phyloP scores from a whole-genome alignment of 2,113 vertebrate genomes.

The Illadopsis cleaveri region DNA sequence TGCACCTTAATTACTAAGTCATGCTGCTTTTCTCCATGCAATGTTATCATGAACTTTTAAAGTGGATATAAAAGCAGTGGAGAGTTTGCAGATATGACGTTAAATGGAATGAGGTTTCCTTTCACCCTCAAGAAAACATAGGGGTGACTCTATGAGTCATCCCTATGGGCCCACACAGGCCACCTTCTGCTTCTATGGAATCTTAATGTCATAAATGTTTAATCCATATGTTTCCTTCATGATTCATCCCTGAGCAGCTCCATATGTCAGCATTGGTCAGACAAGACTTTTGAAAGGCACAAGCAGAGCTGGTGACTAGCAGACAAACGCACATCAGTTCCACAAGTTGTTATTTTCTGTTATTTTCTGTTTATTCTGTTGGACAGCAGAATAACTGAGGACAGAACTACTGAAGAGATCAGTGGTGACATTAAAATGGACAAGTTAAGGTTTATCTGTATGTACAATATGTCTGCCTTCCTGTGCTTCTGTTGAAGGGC shows the following conservation, averaged over 20 bases:
- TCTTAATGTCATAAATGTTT: conserved; percentile 18
- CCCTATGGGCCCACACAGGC: background rate
- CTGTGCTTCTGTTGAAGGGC: background rate
- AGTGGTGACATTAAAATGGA: background rate
- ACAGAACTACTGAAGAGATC: background rate
- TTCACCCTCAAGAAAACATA: background rate
- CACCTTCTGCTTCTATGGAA: conserved; percentile 23
- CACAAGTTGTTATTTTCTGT: background rate
- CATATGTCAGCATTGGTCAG: background rate
- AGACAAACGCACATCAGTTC: background rate
- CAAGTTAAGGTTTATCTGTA: background rate
- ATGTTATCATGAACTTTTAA: background rate
- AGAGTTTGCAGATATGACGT: background rate
- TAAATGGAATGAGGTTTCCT: background rate
- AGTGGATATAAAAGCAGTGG: background rate
- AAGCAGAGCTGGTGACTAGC: background rate
- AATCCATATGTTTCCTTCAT: conserved; percentile 27
- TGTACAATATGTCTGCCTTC: fast-evolving
- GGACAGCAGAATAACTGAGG: background rate
- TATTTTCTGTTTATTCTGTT: background rate
- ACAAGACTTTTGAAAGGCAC: background rate
- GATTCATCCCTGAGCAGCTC: conserved; percentile 34
- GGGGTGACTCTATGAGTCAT: conserved; percentile 23
- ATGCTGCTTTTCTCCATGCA: background rate
- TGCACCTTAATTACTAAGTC: background rate